Base-by-base conservation (phyloP, 2,113 vertebrate species). In the Craseonycteris thonglongyai region DNA sequence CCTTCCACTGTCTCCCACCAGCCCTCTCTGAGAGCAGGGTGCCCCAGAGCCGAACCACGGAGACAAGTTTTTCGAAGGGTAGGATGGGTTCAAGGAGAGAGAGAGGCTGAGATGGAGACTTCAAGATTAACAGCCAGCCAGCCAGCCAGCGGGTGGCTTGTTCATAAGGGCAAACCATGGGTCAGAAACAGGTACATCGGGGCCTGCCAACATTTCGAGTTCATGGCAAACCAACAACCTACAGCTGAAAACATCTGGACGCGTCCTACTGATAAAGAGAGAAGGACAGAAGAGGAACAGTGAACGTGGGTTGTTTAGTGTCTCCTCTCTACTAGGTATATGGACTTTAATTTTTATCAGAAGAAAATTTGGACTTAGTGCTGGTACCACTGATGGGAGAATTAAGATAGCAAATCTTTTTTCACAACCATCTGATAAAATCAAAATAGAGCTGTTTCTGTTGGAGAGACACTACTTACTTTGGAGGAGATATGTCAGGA, bases 211-310 rank as follows among this genome's bases (percentile, higher is more conserved):
- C 9, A 79, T 78, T 0, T 24, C 80, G 76, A 80, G 84, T 33
- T 59, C 40, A 45, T 8, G 10, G 74, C 21, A 12, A 49, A 1
- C 1, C 0, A 49, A 1, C 1, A 0, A 51, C 6, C 28, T 5
- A 38, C 5, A 51, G 1, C 35, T 12, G 24, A 33, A 76, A 79
- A 47, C 38, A n/a, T 22, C 51, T 47, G 0, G 0, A 30, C 72
- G n/a, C 2, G 40, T 8, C 18, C 40, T 42, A 3, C 5, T n/a
- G 28, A 19, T 35, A 61, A 8, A 38, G 24, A 28, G 9, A 71
- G n/a, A 54, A 75, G 71, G 51, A 69, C n/a, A 72, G 68, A 38
- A 78, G 76, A 61, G n/a, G 26, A n/a, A 56, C 47, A 4, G 54
- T 6, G 38, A 65, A 24, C 22, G 4, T 0, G 26, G 54, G 81